Conservation (phyloP, 2,113 vertebrate species). For the Desmodus rotundus region DNA sequence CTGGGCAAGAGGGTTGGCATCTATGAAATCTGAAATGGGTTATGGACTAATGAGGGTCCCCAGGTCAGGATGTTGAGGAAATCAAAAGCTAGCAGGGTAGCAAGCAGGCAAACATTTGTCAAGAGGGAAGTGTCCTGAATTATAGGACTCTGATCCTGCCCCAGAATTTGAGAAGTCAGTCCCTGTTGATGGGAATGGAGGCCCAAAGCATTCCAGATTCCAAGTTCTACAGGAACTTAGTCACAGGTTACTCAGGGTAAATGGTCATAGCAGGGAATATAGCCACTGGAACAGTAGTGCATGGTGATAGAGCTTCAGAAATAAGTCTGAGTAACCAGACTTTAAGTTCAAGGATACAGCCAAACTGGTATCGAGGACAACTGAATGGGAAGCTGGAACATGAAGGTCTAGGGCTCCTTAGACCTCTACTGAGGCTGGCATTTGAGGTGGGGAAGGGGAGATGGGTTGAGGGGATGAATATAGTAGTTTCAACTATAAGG, state of each 20-base stretch:
- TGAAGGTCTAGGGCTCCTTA: background rate
- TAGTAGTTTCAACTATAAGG: fast-evolving
- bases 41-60: background rate
- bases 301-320: background rate
- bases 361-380: background rate
- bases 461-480: no score
- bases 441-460: no score
- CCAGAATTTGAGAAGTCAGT: background rate
- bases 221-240: background rate
- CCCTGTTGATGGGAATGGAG: background rate
- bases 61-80: background rate
- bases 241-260: background rate
- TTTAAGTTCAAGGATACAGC: background rate
- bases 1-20: background rate
- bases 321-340: background rate
- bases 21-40: background rate
- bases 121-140: background rate
- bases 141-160: background rate
- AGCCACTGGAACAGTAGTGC: background rate
- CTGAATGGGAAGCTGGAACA: background rate
- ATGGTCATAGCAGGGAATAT: background rate
- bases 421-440: background rate
- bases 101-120: background rate
- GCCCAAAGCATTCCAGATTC: background rate
- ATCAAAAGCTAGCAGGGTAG: background rate